These are phyloP conservation scores for Elanus axillaris DNA, from an alignment of 2,113 vertebrate species.

Conservation along the genomic window DNA sequence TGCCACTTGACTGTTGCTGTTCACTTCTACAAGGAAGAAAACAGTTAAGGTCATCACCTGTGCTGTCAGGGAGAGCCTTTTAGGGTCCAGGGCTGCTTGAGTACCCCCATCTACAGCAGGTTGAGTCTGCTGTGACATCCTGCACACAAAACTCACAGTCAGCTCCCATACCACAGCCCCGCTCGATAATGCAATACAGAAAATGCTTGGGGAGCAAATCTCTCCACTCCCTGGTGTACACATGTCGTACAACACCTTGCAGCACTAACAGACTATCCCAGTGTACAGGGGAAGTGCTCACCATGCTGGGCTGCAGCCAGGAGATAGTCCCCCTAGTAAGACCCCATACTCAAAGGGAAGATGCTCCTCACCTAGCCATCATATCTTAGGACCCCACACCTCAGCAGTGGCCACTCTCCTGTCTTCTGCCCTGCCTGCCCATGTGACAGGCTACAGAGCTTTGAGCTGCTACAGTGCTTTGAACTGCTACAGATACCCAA, in stretches of 20 bases:
- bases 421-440: neutral
- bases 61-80: neutral
- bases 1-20: neutral
- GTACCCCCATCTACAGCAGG: neutral
- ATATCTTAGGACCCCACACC: neutral
- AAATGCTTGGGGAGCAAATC: neutral
- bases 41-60: neutral
- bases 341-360: neutral
- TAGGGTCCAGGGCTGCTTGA: neutral
- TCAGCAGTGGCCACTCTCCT: neutral
- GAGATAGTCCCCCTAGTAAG: too few relatives aligned
- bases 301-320: neutral
- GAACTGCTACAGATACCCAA: neutral
- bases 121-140: neutral
- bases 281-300: neutral
- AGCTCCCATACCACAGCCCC: neutral
- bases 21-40: neutral
- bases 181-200: neutral
- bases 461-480: neutral
- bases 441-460: neutral
- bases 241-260: fast-evolving
- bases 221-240: neutral
- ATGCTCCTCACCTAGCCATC: neutral
- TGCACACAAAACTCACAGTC: neutral
- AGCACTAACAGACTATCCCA: neutral